These are phyloP conservation scores for Chinchilla lanigera DNA, from an alignment of 2,113 vertebrate species.

Conservation along the genomic window DNA sequence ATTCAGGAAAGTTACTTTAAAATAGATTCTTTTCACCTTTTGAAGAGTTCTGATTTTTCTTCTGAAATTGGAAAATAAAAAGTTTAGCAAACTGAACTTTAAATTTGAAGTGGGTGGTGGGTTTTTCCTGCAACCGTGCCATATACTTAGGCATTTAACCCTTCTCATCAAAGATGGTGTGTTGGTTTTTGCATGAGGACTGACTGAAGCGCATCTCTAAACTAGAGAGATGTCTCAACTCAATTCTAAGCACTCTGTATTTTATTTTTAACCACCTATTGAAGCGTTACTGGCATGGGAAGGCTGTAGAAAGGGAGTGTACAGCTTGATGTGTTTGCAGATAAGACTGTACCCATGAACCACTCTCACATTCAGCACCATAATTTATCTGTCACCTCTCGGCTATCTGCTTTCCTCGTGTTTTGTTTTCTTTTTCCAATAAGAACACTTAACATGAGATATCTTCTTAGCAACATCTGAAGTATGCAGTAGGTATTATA, in stretches of 20 bases:
- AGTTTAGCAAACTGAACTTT: slow-evolving; percentile 33
- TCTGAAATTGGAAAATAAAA: slow-evolving; percentile 53
- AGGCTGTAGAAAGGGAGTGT: neutral
- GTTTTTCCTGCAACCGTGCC: neutral
- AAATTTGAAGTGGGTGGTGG: neutral
- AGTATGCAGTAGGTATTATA: neutral
- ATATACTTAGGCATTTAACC: neutral
- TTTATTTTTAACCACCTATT: neutral
- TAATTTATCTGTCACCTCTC: neutral
- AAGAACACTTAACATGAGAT: neutral
- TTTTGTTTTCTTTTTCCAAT: neutral
- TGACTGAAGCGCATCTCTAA: slow-evolving; percentile 4
- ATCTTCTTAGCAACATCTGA: neutral
- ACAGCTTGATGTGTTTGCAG: neutral
- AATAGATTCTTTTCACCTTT: neutral
- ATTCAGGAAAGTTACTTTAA: slow-evolving; percentile 45
- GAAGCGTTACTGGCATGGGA: neutral
- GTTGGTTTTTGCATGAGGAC: neutral
- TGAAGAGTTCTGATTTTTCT: neutral
- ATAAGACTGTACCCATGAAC: neutral
- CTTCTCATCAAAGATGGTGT: neutral
- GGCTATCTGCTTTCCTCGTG: neutral
- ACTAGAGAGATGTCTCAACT: neutral
- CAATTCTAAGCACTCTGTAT: neutral
- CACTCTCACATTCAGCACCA: no score